phyloP scores from a whole-genome alignment of 2,113 vertebrate genomes.

The Crotalus helleri region DNA sequence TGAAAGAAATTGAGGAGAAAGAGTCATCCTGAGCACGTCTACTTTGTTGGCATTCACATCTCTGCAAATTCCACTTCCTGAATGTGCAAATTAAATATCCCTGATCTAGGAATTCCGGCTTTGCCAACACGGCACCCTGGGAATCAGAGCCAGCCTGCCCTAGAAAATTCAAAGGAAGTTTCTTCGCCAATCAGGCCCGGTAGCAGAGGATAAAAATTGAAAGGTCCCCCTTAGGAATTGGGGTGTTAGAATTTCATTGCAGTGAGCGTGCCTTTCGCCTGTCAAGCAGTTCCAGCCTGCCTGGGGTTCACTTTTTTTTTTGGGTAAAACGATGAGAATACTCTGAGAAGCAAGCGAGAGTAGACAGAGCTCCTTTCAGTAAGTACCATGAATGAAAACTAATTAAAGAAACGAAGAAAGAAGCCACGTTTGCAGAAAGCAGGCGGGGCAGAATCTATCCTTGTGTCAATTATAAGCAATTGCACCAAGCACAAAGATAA shows the following conservation, averaged over 20 bases:
- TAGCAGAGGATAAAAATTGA: background rate
- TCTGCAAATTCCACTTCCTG: background rate
- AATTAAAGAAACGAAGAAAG: slow-evolving; percentile 6
- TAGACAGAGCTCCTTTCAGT: background rate
- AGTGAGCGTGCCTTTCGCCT: background rate
- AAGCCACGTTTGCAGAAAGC: slow-evolving; percentile 3
- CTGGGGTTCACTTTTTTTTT: background rate
- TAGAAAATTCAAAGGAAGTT: slow-evolving; percentile 2
- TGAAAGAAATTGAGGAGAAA: background rate
- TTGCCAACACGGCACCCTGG: background rate
- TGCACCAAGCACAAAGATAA: slow-evolving; percentile 7
- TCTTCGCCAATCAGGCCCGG: background rate
- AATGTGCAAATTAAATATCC: background rate
- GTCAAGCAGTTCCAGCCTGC: slow-evolving; percentile 4
- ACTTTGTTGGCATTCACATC: background rate
- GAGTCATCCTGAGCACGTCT: background rate
- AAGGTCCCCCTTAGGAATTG: background rate
- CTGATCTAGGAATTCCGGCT: background rate
- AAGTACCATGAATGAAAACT: slow-evolving; percentile 8
- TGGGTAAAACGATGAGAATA: background rate
- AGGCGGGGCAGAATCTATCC: background rate
- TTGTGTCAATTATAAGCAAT: slow-evolving; percentile 6
- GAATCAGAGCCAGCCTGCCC: background rate
- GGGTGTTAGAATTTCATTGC: slow-evolving; percentile 5
- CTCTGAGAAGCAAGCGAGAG: background rate